Conservation (phyloP, 2,797 vertebrate species). For the Pseudochaenichthys georgianus region DNA sequence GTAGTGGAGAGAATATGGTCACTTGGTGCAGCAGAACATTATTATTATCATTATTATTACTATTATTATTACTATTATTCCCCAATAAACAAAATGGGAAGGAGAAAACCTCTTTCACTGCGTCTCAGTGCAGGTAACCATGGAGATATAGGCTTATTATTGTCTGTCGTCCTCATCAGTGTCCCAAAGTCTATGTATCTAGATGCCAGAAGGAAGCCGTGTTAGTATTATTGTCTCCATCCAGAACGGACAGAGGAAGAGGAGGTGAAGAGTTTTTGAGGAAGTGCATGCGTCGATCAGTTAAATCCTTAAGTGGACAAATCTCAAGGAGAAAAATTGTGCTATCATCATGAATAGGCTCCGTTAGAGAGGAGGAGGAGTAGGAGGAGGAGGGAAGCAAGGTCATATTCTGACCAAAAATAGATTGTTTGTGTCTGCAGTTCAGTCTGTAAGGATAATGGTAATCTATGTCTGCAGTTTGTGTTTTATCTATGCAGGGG, state of each 20-base stretch:
- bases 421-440: slow-evolving; percentile 76
- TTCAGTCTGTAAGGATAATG: slow-evolving; percentile 70
- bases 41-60: slow-evolving; percentile 79
- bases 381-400: slow-evolving; percentile 52
- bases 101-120: slow-evolving; percentile 67
- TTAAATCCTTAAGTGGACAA: slow-evolving; percentile 85
- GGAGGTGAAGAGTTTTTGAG: slow-evolving; percentile 71
- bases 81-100: slow-evolving; percentile 66
- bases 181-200: slow-evolving; percentile 70
- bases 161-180: slow-evolving; percentile 61
- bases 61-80: slow-evolving; percentile 75
- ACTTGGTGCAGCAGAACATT: slow-evolving; percentile 88
- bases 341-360: slow-evolving; percentile 79
- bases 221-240: slow-evolving; percentile 71
- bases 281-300: slow-evolving; percentile 86
- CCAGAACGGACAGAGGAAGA: slow-evolving; percentile 68
- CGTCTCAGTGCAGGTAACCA: slow-evolving; percentile 74
- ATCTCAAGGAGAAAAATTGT: slow-evolving; percentile 86
- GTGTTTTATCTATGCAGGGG: slow-evolving; percentile 64
- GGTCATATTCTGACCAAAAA: slow-evolving; percentile 79
- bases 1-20: slow-evolving; percentile 84
- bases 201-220: slow-evolving; percentile 75
- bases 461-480: slow-evolving; percentile 71
- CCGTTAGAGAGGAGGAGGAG: slow-evolving; percentile 42
- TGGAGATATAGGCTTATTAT: slow-evolving; percentile 64